Base-by-base conservation (phyloP, 1,140 invertebrate species). In the Agrilus planipennis region DNA sequence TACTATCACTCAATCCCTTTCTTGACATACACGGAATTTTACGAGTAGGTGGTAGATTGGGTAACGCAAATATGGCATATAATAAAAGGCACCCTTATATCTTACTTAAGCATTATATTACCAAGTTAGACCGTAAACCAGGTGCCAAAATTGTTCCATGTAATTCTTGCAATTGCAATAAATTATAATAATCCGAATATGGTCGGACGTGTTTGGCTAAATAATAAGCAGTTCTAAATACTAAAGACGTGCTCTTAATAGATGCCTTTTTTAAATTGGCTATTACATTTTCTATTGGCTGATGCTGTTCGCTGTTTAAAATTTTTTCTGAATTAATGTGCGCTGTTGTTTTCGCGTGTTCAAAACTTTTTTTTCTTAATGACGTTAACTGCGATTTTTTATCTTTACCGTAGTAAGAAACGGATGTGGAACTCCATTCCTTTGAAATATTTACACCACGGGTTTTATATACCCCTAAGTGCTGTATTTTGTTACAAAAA, bases 111-210 rank as follows among this genome's bases (percentile, higher is more conserved):
- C n/a, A n/a, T n/a, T n/a, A n/a, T n/a, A n/a, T n/a, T n/a, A n/a
- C n/a, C n/a, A n/a, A n/a, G n/a, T n/a, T n/a, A n/a, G n/a, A n/a
- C n/a, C 30, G 30, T 15, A 31, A 15, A 10, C 30, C 30, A 31
- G 9, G 30, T 10, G 14, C 14, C 9, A 31, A 10, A 31, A 9
- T 31, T 31, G 30, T 31, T 9, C 30, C 30, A 31, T 31, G 9
- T 15, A 31, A 10, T 15, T 31, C 30, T 15, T 31, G 30, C 9
- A 31, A 15, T 31, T 31, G 30, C 14, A 31, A 15, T 36, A 36
- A 36, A 36, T 36, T 36, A 36, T 36, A 36, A 36, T 36, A 36
- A 36, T 36, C 34, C 34, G 34, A 36, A 36, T 36, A 36, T 36
- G 34, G 34, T 36, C 34, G 34, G 34, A 18, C 34, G 34, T 36